Evolutionary conservation across 2,113 vertebrate species (phyloP).

Genomic region (Ondatra zibethicus): DNA sequence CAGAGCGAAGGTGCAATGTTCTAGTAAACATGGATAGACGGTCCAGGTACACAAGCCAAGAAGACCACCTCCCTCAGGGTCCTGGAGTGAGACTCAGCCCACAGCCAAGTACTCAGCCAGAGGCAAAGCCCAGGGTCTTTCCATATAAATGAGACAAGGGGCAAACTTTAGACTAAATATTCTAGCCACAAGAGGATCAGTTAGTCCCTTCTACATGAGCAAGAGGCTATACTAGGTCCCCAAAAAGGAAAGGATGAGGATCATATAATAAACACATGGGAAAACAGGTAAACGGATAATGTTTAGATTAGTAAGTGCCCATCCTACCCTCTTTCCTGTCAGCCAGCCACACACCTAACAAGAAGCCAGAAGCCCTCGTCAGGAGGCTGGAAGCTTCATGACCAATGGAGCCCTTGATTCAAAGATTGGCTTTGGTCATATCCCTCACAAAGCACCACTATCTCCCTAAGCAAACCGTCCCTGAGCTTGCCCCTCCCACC

Average conservation of each 20-base stretch:
- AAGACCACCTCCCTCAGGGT: neutral
- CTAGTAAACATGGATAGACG: too few species aligned
- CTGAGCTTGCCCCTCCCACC: accelerated
- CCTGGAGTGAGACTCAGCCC: neutral
- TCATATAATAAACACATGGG: accelerated
- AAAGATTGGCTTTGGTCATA: neutral
- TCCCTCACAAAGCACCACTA: neutral
- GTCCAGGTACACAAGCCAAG: neutral
- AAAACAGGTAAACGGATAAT: neutral
- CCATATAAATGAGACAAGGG: neutral
- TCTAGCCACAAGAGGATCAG: neutral
- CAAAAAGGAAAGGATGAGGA: neutral
- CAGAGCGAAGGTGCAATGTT: neutral
- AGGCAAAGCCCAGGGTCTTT: accelerated
- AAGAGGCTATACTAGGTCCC: neutral
- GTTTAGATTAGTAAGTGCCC: neutral
- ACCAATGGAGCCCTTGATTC: too few species aligned
- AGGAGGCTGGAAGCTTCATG: neutral
- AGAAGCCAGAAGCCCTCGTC: neutral
- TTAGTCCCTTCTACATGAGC: neutral
- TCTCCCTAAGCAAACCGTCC: neutral
- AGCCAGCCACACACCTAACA: neutral
- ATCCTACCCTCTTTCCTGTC: neutral
- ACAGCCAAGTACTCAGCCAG: neutral
- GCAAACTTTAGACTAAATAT: neutral